Evolutionary conservation across 1,140 invertebrate genomes (phyloP), one percentile per base, ranked within the genome.

Genomic region (Macrotrachela quadricornifera): DNA sequence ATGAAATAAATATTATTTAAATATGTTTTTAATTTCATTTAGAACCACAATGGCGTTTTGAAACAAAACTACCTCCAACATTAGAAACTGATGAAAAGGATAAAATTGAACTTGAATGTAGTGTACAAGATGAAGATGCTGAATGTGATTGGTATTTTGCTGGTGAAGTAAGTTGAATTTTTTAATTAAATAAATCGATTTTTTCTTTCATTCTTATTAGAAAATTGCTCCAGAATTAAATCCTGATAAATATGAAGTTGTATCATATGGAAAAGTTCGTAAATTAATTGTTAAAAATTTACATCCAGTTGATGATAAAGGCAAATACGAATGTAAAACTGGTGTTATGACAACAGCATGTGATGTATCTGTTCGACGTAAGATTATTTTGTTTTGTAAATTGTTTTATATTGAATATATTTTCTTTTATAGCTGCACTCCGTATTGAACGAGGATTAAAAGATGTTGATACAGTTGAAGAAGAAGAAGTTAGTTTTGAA

Each of bases 401-500:
- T 4, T 30, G 2, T 30, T 8, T 30, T 30, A 30, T 30, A 30
- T 30, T 30, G 21, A 4, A 30, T 4, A 30, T 4, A 30, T 30
- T 8, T 30, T 30, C 21, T 30, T 30, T 50, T 13, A 55, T 13
- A 51, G 48, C 48, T 30, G 44, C 49, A 16, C 41, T 45, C 13
- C 45, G 44, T 41, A 92, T 97, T 67, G 85, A 84, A 1, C 92
- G 87, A 67, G 83, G 87, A 30, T 73, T 97, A 10, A 85, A 90
- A 68, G 85, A 86, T 51, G 80, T 84, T 65, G 82, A 87, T 62
- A 78, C 80, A 38, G 78, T 81, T 39, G 92, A 97, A 72, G 90
- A 91, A 63, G 85, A 92, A 59, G 82, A 81, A 8, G 78, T 91
- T 18, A 86, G 83, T 6, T 70, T 96, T 15, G 76, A 85, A 50